phyloP scores from a whole-genome alignment of 2,888 invertebrate genomes.

The Pseudanteris insignis region DNA sequence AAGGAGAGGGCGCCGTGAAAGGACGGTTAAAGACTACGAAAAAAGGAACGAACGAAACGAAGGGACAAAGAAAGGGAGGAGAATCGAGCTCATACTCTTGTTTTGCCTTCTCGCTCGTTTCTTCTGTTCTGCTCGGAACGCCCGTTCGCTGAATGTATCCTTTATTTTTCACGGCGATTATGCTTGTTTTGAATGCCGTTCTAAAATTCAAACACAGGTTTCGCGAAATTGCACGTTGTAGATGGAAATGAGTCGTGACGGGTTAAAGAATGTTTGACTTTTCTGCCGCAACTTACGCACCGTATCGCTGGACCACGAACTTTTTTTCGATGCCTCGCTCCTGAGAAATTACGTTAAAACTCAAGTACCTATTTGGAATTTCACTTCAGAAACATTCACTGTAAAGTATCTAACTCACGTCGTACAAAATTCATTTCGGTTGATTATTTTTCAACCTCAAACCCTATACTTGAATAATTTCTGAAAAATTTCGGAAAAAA shows the following conservation, averaged over 20 bases:
- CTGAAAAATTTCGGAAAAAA: too few relatives aligned
- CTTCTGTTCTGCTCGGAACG: not conserved
- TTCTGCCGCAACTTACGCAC: slow-evolving; percentile 23
- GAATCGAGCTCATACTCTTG: not conserved
- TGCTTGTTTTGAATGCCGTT: slow-evolving; percentile 24
- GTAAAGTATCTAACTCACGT: too few relatives aligned
- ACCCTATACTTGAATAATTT: too few relatives aligned
- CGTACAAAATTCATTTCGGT: too few relatives aligned
- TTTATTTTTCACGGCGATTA: slow-evolving; percentile 33
- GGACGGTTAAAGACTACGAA: slow-evolving; percentile 40
- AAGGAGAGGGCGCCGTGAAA: slow-evolving; percentile 17
- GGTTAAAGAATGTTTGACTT: slow-evolving; percentile 32
- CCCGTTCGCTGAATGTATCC: slow-evolving; percentile 15
- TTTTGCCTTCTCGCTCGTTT: slow-evolving; percentile 2
- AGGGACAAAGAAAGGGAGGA: slow-evolving; percentile 17
- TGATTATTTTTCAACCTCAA: too few relatives aligned
- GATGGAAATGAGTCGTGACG: slow-evolving; percentile 35
- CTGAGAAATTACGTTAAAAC: too few relatives aligned
- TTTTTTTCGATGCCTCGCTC: too few relatives aligned
- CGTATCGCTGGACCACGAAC: not conserved
- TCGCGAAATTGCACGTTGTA: slow-evolving; percentile 31
- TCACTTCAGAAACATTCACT: too few relatives aligned
- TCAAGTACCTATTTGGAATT: too few relatives aligned
- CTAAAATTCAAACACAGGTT: slow-evolving; percentile 30
- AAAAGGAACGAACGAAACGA: slow-evolving; percentile 6